These are phyloP conservation scores for Drosophila kokeensis DNA, from an alignment of 2,888 invertebrate genomes.

Conservation along the genomic window DNA sequence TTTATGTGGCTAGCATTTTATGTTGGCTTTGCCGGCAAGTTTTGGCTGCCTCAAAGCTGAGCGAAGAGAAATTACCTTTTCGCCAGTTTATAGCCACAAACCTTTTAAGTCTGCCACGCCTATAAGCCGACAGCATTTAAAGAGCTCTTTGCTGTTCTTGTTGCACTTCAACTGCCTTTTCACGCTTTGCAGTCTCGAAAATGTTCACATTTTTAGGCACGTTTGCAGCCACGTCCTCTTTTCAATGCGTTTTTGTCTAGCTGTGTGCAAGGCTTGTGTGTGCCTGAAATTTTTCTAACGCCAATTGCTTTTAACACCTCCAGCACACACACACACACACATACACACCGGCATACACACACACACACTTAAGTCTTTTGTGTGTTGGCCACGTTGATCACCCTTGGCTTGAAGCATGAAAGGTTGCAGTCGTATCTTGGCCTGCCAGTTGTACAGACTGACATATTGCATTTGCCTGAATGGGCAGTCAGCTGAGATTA, in stretches of 20 bases:
- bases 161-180: slow-evolving; percentile 64
- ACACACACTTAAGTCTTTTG: slow-evolving; percentile 52
- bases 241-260: slow-evolving; percentile 58
- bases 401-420: slow-evolving; percentile 52
- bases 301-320: slow-evolving; percentile 78
- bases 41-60: slow-evolving; percentile 35
- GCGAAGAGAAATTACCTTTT: slow-evolving; percentile 66
- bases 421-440: slow-evolving; percentile 65
- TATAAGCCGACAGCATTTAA: slow-evolving; percentile 39
- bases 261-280: slow-evolving; percentile 17
- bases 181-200: slow-evolving; percentile 71
- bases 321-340: slow-evolving; percentile 31
- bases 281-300: slow-evolving; percentile 63
- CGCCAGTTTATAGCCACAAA: slow-evolving; percentile 49
- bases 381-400: slow-evolving; percentile 62
- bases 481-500: slow-evolving; percentile 79
- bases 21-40: slow-evolving; percentile 42
- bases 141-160: slow-evolving; percentile 33
- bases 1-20: slow-evolving; percentile 63
- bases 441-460: slow-evolving; percentile 64
- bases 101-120: slow-evolving; percentile 59
- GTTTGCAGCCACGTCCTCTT: slow-evolving; percentile 54
- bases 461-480: slow-evolving; percentile 79
- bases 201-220: slow-evolving; percentile 76
- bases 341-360: neutral